A percentile compares a stretch with the other conserved stretches of the same genome.
Conservation (phyloP, 1,140 invertebrate species). For the Temnothorax longispinosus region DNA sequence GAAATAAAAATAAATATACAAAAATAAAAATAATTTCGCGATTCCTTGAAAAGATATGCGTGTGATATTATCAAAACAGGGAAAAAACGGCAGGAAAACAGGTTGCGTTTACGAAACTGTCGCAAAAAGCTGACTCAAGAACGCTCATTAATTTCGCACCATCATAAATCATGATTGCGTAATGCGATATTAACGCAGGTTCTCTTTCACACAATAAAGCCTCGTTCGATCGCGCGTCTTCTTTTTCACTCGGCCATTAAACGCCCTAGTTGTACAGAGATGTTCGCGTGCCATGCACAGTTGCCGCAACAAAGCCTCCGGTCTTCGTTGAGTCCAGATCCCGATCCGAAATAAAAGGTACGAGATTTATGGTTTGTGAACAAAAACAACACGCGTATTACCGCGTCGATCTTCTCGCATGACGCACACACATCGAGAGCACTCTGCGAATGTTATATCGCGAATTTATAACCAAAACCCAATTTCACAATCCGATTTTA, state of each 20-base stretch:
- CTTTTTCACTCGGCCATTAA: background rate
- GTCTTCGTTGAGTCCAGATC: background rate
- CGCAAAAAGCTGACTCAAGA: background rate
- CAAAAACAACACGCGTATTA: background rate
- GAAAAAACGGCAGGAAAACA: background rate
- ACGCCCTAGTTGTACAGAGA: background rate
- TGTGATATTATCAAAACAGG: background rate
- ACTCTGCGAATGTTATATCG: background rate
- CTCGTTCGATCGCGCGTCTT: constrained; percentile 1
- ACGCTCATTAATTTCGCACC: constrained; percentile 4
- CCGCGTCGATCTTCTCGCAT: background rate
- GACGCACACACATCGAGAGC: background rate
- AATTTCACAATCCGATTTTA: background rate
- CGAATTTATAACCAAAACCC: background rate
- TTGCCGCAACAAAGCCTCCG: background rate
- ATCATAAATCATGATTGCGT: constrained; percentile 17
- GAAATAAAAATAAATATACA: background rate
- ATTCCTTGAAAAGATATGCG: background rate
- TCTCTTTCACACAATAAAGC: background rate
- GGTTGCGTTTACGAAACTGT: background rate
- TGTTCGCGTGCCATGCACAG: background rate
- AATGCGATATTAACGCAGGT: background rate
- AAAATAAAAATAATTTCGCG: constrained; percentile 6
- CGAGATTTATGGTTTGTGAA: constrained; percentile 22
- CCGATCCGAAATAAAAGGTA: constrained; percentile 2